Percentiles rank a stretch among this genome's conserved stretches.
Conservation (phyloP, 2,888 invertebrate species). For the Epistrophe eligans region DNA sequence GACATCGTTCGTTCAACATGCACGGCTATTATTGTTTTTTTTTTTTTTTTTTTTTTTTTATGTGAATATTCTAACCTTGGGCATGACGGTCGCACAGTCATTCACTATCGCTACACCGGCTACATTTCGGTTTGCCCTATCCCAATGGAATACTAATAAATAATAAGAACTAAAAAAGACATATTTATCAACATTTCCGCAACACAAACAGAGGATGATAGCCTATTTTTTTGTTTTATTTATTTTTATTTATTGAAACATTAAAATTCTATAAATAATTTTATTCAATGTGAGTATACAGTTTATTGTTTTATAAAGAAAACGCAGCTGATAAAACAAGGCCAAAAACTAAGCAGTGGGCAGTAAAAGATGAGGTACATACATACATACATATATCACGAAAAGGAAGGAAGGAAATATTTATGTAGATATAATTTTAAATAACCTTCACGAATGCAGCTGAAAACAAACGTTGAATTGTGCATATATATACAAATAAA, state of each 20-base stretch:
- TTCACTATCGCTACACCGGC: slow-evolving; percentile 32
- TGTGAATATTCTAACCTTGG: slow-evolving; percentile 38
- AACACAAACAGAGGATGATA: slow-evolving; percentile 2
- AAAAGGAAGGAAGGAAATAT: slow-evolving; percentile 1
- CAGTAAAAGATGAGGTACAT: not conserved
- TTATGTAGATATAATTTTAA: not conserved
- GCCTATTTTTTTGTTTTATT: not conserved
- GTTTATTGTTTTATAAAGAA: slow-evolving; percentile 27
- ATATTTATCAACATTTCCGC: slow-evolving; percentile 34
- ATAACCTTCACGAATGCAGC: slow-evolving; percentile 12
- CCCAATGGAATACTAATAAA: slow-evolving; percentile 51
- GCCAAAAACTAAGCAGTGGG: slow-evolving; percentile 32
- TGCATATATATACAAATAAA: not conserved
- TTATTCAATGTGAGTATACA: slow-evolving; percentile 3
- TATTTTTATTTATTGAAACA: slow-evolving; percentile 16
- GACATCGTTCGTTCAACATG: slow-evolving; percentile 37
- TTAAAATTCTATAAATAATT: slow-evolving; percentile 29
- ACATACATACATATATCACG: too few species aligned
- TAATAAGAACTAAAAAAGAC: not conserved
- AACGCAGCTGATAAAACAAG: slow-evolving; percentile 27
- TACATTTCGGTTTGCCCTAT: slow-evolving; percentile 49
- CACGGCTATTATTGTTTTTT: not conserved
- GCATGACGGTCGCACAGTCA: slow-evolving; percentile 43
- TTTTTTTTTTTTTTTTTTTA: not conserved
- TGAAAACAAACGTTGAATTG: not conserved